A percentile compares a stretch with the other conserved stretches of the same genome.
phyloP scores from a whole-genome alignment of 1,140 invertebrate genomes.

The Drosophila sp. region DNA sequence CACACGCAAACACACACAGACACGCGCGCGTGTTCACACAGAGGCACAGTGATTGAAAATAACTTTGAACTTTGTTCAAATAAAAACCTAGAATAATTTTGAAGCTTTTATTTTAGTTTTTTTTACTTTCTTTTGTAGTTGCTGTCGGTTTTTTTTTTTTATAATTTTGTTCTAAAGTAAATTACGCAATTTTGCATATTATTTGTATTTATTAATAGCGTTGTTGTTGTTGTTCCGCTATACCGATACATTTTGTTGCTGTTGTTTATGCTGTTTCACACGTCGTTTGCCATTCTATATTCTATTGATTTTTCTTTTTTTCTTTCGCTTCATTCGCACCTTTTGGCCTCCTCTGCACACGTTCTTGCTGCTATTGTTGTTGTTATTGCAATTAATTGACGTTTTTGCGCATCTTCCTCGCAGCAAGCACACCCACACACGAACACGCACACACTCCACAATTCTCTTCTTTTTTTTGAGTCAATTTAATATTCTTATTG shows the following conservation, averaged over 20 bases:
- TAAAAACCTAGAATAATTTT: slow-evolving; percentile 35
- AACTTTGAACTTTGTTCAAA: slow-evolving; percentile 60
- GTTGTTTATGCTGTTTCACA: slow-evolving; percentile 32
- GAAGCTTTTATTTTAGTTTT: slow-evolving; percentile 25
- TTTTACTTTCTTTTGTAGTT: slow-evolving; percentile 22
- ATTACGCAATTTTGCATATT: slow-evolving; percentile 71
- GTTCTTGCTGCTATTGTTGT: slow-evolving; percentile 36
- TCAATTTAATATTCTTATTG: slow-evolving; percentile 53
- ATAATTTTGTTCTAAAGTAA: slow-evolving; percentile 27
- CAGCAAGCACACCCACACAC: slow-evolving; percentile 28
- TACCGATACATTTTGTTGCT: slow-evolving; percentile 59
- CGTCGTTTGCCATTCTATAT: slow-evolving; percentile 38
- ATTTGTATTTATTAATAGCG: slow-evolving; percentile 70
- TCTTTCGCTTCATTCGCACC: slow-evolving; percentile 76
- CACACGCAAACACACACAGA: slow-evolving; percentile 33
- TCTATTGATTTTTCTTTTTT: slow-evolving; percentile 76
- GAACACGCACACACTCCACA: slow-evolving; percentile 19
- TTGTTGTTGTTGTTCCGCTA: slow-evolving; percentile 33
- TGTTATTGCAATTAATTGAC: slow-evolving; percentile 65
- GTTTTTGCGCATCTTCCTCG: slow-evolving; percentile 63
- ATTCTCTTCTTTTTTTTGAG: neutral
- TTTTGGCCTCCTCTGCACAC: slow-evolving; percentile 57
- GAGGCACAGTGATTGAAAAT: slow-evolving; percentile 28
- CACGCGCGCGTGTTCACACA: slow-evolving; percentile 19
- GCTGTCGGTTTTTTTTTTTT: slow-evolving; percentile 16